Evolutionary conservation across 2,797 vertebrate genomes (phyloP), one percentile per base, ranked within the genome.

Genomic region (Crax fasciolata): DNA sequence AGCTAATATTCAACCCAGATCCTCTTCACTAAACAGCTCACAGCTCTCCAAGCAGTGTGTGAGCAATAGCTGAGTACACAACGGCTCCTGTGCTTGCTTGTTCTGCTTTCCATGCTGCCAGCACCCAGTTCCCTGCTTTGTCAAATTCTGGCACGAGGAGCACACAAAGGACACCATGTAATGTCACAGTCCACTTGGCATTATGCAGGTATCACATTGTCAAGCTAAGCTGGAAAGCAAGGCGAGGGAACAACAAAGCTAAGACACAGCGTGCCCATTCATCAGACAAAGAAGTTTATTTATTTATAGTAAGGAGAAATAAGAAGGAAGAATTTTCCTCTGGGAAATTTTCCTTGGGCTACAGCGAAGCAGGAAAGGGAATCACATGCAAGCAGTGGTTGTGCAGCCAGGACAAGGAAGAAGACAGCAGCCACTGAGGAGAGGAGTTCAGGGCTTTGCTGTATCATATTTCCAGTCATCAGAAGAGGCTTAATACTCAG

Each of bases 191-290:
- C 39, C 18, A n/a, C 66, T 43, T 55, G 77, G 68, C 41, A 55
- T 85, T 59, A 54, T 5, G 18, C 15, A 57, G 55, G 15, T 67
- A 61, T 11, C 66, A 52, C 55, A 5, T 4, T 74, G 63, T 48
- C 27, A 43, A 39, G 63, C 59, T 80, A 43, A 71, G 54, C 59
- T 82, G 87, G 58, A 77, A 92, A 88, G 48, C 32, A 20, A 89
- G 58, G 35, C 46, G 25, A 81, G 54, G 66, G 32, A 67, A 73
- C 24, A 78, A 38, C 20, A 30, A n/a, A 51, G n/a, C 49, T 55
- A 52, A 76, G 57, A 30, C 3, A 46, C 39, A 59, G 28, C 2
- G 4, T 32, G 77, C 15, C 25, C 41, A 13, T 52, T 76, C 75
- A 86, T 65, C 75, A 76, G 30, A 59, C 30, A 28, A 32, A 61